Evolutionary conservation across 2,113 vertebrate genomes (phyloP).

Genomic region (Pteruthius melanotis): DNA sequence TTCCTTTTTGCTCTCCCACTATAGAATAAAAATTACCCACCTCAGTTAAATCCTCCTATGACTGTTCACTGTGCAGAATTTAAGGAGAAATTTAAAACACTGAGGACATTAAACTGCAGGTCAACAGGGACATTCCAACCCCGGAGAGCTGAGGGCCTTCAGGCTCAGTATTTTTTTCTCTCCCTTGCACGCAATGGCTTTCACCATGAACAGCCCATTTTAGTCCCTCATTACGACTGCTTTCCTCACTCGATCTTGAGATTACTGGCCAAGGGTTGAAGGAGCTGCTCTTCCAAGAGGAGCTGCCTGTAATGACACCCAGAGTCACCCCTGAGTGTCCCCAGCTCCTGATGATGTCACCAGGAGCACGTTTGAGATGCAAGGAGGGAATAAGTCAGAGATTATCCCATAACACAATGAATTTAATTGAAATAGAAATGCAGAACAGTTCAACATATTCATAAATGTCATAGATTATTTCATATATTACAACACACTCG

Average conservation of each 20-base stretch:
- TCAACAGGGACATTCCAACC: not conserved
- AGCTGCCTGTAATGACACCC: not conserved
- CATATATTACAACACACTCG: rapidly evolving
- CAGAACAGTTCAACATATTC: rapidly evolving
- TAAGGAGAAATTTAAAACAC: not conserved
- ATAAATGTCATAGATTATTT: too few species aligned
- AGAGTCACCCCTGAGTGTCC: not conserved
- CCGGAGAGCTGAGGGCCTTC: not conserved
- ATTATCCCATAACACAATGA: rapidly evolving
- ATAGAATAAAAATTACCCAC: not conserved
- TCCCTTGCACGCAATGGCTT: not conserved
- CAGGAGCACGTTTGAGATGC: rapidly evolving
- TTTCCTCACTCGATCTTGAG: not conserved
- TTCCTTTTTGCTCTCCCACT: not conserved
- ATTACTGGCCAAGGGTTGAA: not conserved
- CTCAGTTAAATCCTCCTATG: not conserved
- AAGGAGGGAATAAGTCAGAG: not conserved
- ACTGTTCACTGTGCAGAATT: not conserved
- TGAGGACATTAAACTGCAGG: not conserved
- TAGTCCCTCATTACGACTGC: rapidly evolving
- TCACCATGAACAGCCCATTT: not conserved
- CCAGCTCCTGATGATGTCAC: not conserved
- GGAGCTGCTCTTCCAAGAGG: not conserved
- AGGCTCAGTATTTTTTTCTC: not conserved
- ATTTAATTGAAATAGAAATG: not conserved